These are phyloP conservation scores for Thecocarcelia acutangulata DNA, from an alignment of 2,888 invertebrate species.

Conservation along the genomic window DNA sequence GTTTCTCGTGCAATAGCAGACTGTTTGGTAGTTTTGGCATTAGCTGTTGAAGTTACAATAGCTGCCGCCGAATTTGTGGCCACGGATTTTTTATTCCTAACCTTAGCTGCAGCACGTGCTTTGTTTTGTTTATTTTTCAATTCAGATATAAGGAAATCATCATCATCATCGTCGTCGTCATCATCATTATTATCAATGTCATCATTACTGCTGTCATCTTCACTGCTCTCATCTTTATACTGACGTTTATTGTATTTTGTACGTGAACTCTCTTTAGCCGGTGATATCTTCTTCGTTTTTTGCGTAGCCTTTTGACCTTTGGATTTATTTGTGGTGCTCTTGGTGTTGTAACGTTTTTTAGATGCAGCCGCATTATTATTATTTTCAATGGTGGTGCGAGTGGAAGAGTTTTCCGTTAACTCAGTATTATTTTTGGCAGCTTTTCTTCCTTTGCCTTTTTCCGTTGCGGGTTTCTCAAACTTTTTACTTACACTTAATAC, in stretches of 20 bases:
- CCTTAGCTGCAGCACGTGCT: conserved; percentile 25
- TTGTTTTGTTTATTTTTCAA: conserved; percentile 53
- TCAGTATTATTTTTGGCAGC: conserved; percentile 7
- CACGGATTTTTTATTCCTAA: conserved; percentile 27
- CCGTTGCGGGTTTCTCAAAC: conserved; percentile 1
- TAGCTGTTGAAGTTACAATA: conserved; percentile 34
- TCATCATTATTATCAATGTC: neutral
- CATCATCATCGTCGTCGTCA: conserved; percentile 51
- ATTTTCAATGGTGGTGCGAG: conserved; percentile 20
- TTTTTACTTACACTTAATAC: conserved; percentile 20
- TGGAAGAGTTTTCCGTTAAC: conserved; percentile 19
- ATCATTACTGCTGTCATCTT: conserved; percentile 27
- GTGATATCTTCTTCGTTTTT: conserved; percentile 22
- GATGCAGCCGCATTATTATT: conserved; percentile 6
- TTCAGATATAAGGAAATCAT: conserved; percentile 61
- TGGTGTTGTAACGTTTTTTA: conserved; percentile 40
- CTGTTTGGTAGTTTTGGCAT: conserved; percentile 41
- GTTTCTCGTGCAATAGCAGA: conserved; percentile 3
- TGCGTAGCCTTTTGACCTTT: conserved; percentile 27
- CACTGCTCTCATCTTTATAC: conserved; percentile 31
- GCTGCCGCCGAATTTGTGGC: conserved; percentile 5
- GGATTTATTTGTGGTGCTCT: conserved; percentile 10
- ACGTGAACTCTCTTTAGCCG: conserved; percentile 16
- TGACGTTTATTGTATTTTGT: conserved; percentile 29
- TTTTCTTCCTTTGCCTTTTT: conserved; percentile 49